Evolutionary conservation across 2,888 invertebrate genomes (phyloP), one percentile per base, ranked within the genome.

Genomic region (Monoplex corrugatus): DNA sequence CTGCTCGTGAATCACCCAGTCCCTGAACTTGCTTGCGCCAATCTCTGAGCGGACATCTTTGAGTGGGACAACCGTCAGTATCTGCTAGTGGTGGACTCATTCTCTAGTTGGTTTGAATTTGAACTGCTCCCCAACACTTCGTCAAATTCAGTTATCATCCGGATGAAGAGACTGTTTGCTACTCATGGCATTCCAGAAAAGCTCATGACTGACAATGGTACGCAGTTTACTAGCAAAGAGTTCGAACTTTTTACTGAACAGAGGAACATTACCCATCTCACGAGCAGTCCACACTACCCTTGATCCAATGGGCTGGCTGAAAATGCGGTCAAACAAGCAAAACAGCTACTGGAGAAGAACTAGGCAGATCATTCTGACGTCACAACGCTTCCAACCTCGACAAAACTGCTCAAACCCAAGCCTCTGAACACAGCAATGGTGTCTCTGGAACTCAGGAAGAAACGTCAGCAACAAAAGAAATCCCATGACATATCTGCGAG

Each of bases 371-470:
- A 19, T 8, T 50, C 50, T 50, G 50, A 50, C 19, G 50, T 50
- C 82, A 82, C 82, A 13, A 78, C 78, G 1, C 78, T 78, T 23
- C 78, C 78, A 23, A 78, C 78, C 0, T 78, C 78, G 5, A 40
- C 43, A 43, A 78, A 78, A 23, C 28, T 78, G 43, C 78, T 78
- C 23, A 78, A 78, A 78, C 78, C 40, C 6, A 78, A 78, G 43
- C 23, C 78, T 5, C 40, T 78, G 78, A 78, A 0, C 19, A 78
- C 78, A 23, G 13, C 78, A 19, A 78, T 28, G 78, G 78, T 43
- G 3, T 19, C 78, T n/a, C 2, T 28, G 23, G 19, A 5, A 10
- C 43, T 78, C 19, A 78, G 40, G 78, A 78, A 78, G 23, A 40
- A 23, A 2, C 40, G 78, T 78, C 72, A 72, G 35, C 72, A 32